Conservation (phyloP, 2,113 vertebrate genomes). For the Speoplatyrhinus poulsoni region DNA sequence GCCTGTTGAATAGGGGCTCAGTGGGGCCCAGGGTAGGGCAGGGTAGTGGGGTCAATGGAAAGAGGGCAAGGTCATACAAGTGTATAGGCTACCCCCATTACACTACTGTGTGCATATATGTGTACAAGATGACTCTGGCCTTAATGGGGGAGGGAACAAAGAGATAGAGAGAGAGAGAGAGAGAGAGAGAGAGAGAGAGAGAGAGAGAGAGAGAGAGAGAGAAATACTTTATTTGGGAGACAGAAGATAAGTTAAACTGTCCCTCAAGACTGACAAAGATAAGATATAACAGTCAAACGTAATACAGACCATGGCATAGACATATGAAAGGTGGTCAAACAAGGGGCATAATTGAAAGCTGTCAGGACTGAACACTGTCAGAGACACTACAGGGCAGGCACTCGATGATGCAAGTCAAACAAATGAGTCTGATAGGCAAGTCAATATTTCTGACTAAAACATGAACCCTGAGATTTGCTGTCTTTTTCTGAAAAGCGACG, state of each 20-base stretch:
- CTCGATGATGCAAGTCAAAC: constrained; percentile 30
- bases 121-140: constrained; percentile 4
- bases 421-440: constrained; percentile 28
- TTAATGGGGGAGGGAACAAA: background rate
- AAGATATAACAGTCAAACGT: background rate
- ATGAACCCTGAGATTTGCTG: constrained; percentile 12
- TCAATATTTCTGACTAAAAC: constrained; percentile 35
- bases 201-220: constrained; percentile 10
- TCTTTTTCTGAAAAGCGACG: constrained; percentile 2
- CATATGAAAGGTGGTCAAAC: background rate
- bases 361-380: constrained; percentile 4
- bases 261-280: background rate
- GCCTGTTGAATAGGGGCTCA: constrained; percentile 50
- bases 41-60: background rate
- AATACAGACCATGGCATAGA: background rate
- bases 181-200: constrained; percentile 13
- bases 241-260: constrained; percentile 6
- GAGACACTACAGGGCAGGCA: constrained; percentile 11
- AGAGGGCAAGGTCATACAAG: constrained; percentile 48
- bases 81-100: constrained; percentile 21
- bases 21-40: constrained; percentile 51
- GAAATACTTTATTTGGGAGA: constrained; percentile 13
- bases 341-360: background rate
- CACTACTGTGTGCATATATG: constrained; percentile 25
- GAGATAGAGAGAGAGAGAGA: constrained; percentile 4